Percentiles rank a stretch among this genome's conserved stretches.
Conservation (phyloP, 2,113 vertebrate genomes). For the Lophius piscatorius region DNA sequence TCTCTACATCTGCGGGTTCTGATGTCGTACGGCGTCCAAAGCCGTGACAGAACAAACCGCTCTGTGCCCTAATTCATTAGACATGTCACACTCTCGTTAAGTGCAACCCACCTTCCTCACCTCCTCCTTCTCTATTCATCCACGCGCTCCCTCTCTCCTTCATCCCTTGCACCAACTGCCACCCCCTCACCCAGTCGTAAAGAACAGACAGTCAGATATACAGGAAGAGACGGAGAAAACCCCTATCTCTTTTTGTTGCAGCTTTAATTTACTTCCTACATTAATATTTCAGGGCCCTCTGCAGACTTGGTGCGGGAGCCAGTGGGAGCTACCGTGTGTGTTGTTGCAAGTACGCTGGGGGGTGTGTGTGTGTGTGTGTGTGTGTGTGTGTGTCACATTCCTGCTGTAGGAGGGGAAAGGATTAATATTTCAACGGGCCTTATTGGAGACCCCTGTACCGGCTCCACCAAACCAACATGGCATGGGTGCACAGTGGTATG, state of each 20-base stretch:
- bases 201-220: conserved; percentile 73
- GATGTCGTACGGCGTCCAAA: conserved; percentile 10
- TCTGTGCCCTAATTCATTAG: conserved; percentile 50
- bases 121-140: conserved; percentile 36
- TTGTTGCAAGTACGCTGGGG: conserved; percentile 39
- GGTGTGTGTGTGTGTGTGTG: conserved; percentile 44
- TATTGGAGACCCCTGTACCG: conserved; percentile 79
- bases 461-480: conserved; percentile 63
- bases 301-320: conserved; percentile 69
- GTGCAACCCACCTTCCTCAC: conserved; percentile 43
- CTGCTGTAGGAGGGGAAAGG: conserved; percentile 66
- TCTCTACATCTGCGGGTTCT: conserved; percentile 10
- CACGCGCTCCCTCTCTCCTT: conserved; percentile 34
- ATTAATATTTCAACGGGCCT: conserved; percentile 82
- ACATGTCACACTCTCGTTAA: conserved; percentile 42
- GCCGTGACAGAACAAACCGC: conserved; percentile 19
- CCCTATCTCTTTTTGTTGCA: conserved; percentile 74
- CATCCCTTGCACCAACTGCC: conserved; percentile 28
- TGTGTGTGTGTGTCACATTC: conserved; percentile 56
- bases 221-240: conserved; percentile 68
- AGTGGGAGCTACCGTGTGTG: conserved; percentile 66
- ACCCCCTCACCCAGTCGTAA: conserved; percentile 63
- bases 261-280: conserved; percentile 81
- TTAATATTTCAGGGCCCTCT: conserved; percentile 81
- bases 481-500: conserved; percentile 29